Evolutionary conservation across 2,113 vertebrate species (phyloP).

Genomic region (Otus sunia): DNA sequence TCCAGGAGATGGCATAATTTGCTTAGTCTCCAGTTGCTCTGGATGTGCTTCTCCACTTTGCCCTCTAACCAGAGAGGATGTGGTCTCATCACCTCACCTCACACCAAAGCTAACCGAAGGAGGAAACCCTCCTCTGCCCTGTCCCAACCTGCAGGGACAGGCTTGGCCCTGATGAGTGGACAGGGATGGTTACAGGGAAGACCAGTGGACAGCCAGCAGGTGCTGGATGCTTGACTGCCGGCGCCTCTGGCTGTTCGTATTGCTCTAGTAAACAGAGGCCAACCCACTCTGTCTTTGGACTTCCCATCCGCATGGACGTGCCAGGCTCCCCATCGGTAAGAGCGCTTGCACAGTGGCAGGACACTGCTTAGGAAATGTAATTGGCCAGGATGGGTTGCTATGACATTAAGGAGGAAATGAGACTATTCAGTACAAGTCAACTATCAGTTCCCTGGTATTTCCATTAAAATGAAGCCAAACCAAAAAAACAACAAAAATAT

Average conservation of each 20-base stretch:
- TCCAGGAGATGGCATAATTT: conserved; percentile 26
- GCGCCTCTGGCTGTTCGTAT: fast-evolving
- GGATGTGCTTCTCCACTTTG: neutral
- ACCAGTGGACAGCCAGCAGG: fast-evolving
- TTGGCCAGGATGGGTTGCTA: neutral
- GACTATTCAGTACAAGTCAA: neutral
- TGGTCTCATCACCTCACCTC: neutral
- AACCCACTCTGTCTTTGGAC: neutral
- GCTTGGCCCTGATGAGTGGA: neutral
- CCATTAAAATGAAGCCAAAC: neutral
- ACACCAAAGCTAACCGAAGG: neutral
- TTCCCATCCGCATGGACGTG: neutral
- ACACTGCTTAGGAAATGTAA: neutral
- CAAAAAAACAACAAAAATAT: neutral
- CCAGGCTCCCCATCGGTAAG: neutral
- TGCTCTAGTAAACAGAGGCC: neutral
- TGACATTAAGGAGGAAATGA: neutral
- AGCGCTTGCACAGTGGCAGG: neutral
- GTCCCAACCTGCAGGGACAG: neutral
- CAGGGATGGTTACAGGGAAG: neutral
- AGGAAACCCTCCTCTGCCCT: neutral
- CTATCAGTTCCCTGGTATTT: neutral
- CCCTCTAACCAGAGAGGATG: neutral
- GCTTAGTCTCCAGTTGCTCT: neutral
- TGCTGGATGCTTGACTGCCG: neutral